These are phyloP conservation scores for Myopa tessellatipennis DNA, from an alignment of 2,888 invertebrate species.

Conservation along the genomic window DNA sequence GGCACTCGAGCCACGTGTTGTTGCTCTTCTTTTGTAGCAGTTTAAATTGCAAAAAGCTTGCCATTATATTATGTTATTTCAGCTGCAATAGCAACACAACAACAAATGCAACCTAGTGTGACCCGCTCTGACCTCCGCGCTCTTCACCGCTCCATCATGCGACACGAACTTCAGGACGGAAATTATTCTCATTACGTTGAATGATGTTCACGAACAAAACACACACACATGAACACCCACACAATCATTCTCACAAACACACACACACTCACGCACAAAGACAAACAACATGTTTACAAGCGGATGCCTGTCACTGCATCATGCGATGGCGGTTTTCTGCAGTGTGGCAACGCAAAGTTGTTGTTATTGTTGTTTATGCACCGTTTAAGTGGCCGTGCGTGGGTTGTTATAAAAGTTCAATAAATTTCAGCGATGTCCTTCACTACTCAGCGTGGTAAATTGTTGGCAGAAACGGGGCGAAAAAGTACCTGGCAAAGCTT, in stretches of 20 bases:
- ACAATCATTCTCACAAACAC: background rate
- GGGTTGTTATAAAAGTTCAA: conserved; percentile 5
- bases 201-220: background rate
- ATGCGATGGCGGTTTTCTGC: background rate
- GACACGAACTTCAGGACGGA: background rate
- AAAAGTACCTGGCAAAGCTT: background rate
- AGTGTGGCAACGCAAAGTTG: background rate
- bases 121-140: background rate
- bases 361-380: background rate
- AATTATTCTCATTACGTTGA: conserved; percentile 13
- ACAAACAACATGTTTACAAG: background rate
- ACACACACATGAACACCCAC: background rate
- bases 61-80: background rate
- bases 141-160: background rate
- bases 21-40: background rate
- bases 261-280: background rate
- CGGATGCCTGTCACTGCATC: background rate
- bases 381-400: conserved; percentile 1
- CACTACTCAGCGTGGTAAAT: background rate
- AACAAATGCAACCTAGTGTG: background rate
- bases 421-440: conserved; percentile 11
- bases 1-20: background rate
- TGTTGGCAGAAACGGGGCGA: background rate
- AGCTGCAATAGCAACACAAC: background rate
- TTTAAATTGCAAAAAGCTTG: conserved; percentile 2